Base-by-base conservation (phyloP, 2,113 vertebrate species). In the Sander vitreus region DNA sequence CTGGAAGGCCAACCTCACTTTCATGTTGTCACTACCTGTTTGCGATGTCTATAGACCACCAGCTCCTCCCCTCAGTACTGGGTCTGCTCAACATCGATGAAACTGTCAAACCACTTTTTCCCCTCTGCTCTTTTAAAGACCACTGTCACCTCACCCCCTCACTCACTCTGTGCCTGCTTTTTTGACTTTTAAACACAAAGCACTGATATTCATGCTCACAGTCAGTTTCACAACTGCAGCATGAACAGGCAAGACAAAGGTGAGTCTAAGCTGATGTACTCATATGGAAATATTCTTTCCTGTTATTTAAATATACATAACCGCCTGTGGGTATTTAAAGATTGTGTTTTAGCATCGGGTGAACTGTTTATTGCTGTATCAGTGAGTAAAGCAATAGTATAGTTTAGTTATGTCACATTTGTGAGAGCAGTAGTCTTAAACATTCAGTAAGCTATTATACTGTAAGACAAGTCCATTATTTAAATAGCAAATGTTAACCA, bases 1-100 rank as follows among this genome's bases (percentile, higher is more conserved):
- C 89, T 83, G 88, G 83, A 88, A 91, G 53, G 33, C 36, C 48
- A 76, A 50, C 12, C 18, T 21, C 19, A n/a, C 64, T 69, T 69
- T 87, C 14, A 79, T 36, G 71, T 51, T 77, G 30, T 64, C 19
- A 12, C 45, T 11, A 14, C 23, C n/a, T 15, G 9, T 80, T 19
- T 69, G 51, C 76, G 23, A 73, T 59, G 0, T 45, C 21, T 54
- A 0, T 0, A 27, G 71, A 73, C 50, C 63, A 68, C 66, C 60
- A 43, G 11, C 65, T 76, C 69, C 80, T 71, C 63, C 73, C 57
- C 45, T 53, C 53, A 19, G 14, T 3, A 3, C 39, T 16, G 5
- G 3, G 4, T 43, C 60, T 39, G 25, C 23, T 80, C n/a, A 33
- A 6, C 57, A 16, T 21, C 1, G 2, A 19, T 11, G n/a, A 50